Conservation (phyloP, 2,113 vertebrate species). For the Xerus inauris region DNA sequence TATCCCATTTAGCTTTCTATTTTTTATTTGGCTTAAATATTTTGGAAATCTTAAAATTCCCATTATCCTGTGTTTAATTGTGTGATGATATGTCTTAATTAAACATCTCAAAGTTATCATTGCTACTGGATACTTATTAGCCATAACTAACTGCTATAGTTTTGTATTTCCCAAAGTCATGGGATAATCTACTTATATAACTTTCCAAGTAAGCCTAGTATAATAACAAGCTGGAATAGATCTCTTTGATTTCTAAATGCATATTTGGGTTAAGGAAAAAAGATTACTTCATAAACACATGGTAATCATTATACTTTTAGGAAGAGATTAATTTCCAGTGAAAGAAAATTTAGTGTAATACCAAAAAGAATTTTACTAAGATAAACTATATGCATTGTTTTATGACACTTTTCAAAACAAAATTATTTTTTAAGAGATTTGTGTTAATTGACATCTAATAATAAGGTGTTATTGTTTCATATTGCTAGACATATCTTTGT, state of each 20-base stretch:
- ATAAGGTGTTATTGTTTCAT: background rate
- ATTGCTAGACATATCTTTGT: background rate
- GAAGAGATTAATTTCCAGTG: background rate
- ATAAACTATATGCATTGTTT: background rate
- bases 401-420: background rate
- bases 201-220: background rate
- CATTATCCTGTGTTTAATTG: background rate
- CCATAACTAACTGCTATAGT: background rate
- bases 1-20: background rate
- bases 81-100: background rate
- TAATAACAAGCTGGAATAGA: background rate
- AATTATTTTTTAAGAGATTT: background rate
- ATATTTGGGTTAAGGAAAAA: background rate
- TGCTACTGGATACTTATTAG: background rate
- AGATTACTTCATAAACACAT: background rate
- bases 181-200: background rate
- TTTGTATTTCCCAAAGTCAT: background rate
- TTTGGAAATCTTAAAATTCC: background rate
- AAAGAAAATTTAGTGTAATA: background rate
- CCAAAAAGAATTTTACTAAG: background rate
- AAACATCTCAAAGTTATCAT: background rate
- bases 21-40: background rate
- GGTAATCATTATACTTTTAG: background rate
- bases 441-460: background rate
- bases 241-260: background rate